Conservation (phyloP, 2,113 vertebrate species). For the Ptilorrhoa leucosticta region DNA sequence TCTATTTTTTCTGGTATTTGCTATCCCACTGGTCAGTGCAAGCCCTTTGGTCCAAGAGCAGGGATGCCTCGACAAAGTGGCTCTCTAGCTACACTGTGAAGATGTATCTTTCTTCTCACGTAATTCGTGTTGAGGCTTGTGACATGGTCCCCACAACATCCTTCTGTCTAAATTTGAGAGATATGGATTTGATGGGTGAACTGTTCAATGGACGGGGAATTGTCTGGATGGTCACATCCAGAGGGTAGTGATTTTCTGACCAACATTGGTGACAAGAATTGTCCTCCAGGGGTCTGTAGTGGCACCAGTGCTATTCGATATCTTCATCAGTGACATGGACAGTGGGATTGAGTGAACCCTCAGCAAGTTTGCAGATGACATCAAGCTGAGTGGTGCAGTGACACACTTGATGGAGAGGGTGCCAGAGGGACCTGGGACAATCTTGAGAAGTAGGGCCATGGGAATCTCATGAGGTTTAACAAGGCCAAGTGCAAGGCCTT, state of each 20-base stretch:
- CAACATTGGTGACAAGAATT: not conserved
- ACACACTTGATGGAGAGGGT: not conserved
- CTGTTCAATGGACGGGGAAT: not conserved
- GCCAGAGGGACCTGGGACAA: not conserved
- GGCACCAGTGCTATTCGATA: not conserved
- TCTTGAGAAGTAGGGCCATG: not conserved
- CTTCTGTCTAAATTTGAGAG: not conserved
- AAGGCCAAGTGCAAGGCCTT: not conserved
- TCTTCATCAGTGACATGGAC: not conserved
- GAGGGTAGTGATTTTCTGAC: not conserved
- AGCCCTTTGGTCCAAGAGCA: not conserved
- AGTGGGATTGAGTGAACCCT: accelerated
- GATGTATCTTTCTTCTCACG: not conserved
- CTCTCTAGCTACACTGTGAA: not conserved
- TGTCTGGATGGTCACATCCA: not conserved
- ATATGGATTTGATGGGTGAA: not conserved
- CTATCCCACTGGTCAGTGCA: not conserved
- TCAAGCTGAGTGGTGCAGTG: not conserved
- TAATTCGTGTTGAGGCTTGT: not conserved
- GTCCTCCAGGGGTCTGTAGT: not conserved
- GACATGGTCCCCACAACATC: not conserved
- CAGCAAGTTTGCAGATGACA: not conserved
- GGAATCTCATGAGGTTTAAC: not conserved
- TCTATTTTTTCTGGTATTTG: not conserved
- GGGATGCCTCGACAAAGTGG: not conserved